Evolutionary conservation across 2,113 vertebrate genomes (phyloP).

Genomic region (Neolamprologus ventralis): DNA sequence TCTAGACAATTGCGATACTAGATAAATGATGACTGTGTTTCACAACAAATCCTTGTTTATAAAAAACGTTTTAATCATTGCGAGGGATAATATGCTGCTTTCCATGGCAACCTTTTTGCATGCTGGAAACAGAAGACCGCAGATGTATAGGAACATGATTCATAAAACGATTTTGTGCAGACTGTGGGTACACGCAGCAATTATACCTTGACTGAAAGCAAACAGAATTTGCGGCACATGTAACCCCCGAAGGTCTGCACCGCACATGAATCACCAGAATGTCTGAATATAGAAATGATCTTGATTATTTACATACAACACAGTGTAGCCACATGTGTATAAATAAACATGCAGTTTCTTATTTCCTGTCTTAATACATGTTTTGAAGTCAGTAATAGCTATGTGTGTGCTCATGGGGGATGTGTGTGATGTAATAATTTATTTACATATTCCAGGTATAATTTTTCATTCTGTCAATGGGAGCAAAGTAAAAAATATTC

Average conservation of each 20-base stretch:
- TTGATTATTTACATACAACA: conserved; percentile 23
- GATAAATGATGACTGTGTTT: neutral
- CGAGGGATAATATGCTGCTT: neutral
- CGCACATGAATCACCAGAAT: neutral
- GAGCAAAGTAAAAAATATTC: conserved; percentile 37
- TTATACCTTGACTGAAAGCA: conserved; percentile 4
- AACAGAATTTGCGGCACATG: neutral
- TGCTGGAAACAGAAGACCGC: neutral
- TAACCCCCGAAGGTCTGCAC: neutral
- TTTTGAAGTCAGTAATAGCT: neutral
- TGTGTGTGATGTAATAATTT: conserved; percentile 39
- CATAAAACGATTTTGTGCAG: neutral
- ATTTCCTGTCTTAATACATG: neutral
- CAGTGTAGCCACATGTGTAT: neutral
- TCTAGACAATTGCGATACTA: neutral
- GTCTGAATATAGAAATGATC: neutral
- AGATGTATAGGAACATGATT: conserved; percentile 17
- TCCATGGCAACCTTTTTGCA: neutral
- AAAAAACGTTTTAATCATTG: neutral
- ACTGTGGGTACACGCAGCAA: conserved; percentile 1
- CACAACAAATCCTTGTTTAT: neutral
- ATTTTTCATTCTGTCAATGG: conserved; percentile 57
- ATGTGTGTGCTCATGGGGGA: neutral
- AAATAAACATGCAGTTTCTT: conserved; percentile 1
- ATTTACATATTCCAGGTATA: conserved; percentile 53